These are phyloP conservation scores for Aphelinus certus DNA, from an alignment of 1,140 invertebrate species.

Conservation along the genomic window DNA sequence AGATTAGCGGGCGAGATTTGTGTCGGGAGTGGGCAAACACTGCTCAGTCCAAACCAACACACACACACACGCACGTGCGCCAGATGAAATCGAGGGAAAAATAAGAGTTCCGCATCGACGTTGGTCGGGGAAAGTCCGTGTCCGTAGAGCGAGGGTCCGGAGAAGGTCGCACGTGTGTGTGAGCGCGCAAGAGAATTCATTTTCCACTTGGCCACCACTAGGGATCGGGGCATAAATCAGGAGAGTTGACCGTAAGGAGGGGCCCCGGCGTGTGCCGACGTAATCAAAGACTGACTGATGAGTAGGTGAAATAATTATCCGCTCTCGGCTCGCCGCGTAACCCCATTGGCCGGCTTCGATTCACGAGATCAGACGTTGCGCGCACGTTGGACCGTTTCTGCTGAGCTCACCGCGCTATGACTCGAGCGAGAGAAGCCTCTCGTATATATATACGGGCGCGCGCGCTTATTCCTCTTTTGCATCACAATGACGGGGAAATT, in stretches of 20 bases:
- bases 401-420: conserved; percentile 26
- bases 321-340: not conserved
- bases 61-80: too few species aligned
- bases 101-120: too few species aligned
- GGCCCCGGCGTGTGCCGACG: conserved; percentile 18
- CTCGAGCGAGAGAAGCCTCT: not conserved
- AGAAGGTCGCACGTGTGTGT: too few species aligned
- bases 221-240: conserved; percentile 31
- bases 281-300: conserved; percentile 40
- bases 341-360: not conserved
- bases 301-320: conserved; percentile 36
- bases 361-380: not conserved
- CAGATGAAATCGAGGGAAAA: not conserved
- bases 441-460: too few species aligned
- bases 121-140: too few species aligned
- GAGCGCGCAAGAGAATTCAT: conserved; percentile 24
- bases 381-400: not conserved
- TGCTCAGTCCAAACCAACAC: not conserved
- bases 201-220: conserved; percentile 39
- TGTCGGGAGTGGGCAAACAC: not conserved
- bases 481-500: conserved; percentile 5
- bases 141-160: too few species aligned
- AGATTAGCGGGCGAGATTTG: not conserved
- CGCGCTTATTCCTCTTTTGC: not conserved
- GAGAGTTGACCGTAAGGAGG: conserved; percentile 36